Evolutionary conservation across 2,888 invertebrate species (phyloP).

Genomic region (Brachyopa scutellaris): DNA sequence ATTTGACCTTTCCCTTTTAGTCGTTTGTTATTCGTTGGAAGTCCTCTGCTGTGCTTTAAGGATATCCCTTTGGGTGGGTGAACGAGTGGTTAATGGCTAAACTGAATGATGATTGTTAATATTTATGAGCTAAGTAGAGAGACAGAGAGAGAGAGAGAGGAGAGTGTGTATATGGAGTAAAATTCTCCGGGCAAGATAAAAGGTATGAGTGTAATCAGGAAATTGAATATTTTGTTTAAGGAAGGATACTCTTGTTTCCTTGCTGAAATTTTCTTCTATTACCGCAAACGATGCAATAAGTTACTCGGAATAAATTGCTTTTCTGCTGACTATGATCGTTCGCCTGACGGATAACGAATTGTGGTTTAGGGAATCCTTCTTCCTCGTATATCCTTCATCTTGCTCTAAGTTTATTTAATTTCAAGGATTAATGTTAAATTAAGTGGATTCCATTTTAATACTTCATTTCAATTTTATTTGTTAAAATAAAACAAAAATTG

Average conservation of each 20-base stretch:
- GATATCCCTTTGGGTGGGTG: conserved; percentile 18
- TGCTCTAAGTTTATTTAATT: conserved; percentile 11
- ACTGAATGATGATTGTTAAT: conserved; percentile 56
- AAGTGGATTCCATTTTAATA: conserved; percentile 19
- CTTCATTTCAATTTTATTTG: conserved; percentile 39
- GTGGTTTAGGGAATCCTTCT: not conserved
- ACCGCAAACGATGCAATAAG: conserved; percentile 51
- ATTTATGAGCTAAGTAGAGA: conserved; percentile 63
- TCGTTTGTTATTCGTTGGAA: not conserved
- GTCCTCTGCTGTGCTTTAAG: conserved; percentile 18
- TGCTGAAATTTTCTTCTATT: conserved; percentile 14
- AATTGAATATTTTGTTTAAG: conserved; percentile 61
- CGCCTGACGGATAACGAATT: conserved; percentile 5
- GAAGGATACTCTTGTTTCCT: conserved; percentile 32
- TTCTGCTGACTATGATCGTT: conserved; percentile 47
- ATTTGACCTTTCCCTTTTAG: conserved; percentile 39
- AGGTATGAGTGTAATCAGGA: conserved; percentile 63
- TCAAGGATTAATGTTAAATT: conserved; percentile 20
- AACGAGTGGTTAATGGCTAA: conserved; percentile 49
- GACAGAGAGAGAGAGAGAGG: not conserved
- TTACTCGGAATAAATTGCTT: conserved; percentile 52
- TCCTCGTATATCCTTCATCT: not conserved
- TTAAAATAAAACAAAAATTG: conserved; percentile 19
- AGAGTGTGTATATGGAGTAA: not conserved
- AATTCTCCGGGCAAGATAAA: conserved; percentile 27